phyloP scores from a whole-genome alignment of 2,797 vertebrate species.

The Takifugu ocellatus region DNA sequence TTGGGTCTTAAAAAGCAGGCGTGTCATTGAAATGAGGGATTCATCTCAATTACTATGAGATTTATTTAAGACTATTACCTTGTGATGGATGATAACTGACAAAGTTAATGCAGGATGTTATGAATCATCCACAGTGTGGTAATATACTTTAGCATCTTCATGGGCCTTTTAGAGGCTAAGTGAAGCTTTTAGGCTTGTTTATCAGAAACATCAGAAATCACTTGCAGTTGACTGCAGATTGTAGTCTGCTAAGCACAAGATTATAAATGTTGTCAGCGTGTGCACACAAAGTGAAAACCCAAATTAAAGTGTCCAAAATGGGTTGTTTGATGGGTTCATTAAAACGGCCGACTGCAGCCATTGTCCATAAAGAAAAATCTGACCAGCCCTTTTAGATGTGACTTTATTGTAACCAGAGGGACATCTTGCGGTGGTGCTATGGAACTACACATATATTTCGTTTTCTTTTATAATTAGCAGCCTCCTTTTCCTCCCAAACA shows the following conservation, averaged over 20 bases:
- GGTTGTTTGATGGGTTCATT: neutral
- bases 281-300: constrained; percentile 10
- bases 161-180: constrained; percentile 68
- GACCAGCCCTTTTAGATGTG: neutral
- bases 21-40: constrained; percentile 82
- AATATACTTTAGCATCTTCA: constrained; percentile 64
- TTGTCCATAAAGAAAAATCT: neutral
- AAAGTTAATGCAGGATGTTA: constrained; percentile 75
- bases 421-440: constrained; percentile 45
- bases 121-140: constrained; percentile 68
- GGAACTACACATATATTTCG: neutral
- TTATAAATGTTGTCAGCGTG: constrained; percentile 8
- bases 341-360: neutral
- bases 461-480: neutral
- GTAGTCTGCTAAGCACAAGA: constrained; percentile 25
- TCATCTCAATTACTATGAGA: constrained; percentile 81
- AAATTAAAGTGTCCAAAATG: neutral
- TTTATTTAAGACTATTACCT: constrained; percentile 80
- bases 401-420: constrained; percentile 23
- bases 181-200: constrained; percentile 69
- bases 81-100: constrained; percentile 79
- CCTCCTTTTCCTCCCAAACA: neutral
- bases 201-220: constrained; percentile 48
- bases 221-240: constrained; percentile 19
- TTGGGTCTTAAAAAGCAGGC: constrained; percentile 82